Conservation (phyloP, 1,140 invertebrate genomes). For the Caenorhabditis inopinata region DNA sequence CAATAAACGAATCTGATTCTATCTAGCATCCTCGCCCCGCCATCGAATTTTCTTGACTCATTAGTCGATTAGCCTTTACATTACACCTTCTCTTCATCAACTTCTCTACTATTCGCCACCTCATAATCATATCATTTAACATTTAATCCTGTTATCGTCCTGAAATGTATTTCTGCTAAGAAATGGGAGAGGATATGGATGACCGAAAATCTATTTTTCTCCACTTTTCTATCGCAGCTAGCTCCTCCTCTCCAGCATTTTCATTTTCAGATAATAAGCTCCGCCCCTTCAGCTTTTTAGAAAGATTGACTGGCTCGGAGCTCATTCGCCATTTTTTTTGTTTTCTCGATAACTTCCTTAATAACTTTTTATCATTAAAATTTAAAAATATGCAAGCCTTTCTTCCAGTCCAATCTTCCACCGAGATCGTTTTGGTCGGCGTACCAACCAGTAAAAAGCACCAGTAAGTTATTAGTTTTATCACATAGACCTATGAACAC, state of each 20-base stretch:
- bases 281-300: not conserved
- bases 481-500: not conserved
- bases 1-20: not conserved
- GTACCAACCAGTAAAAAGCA: not conserved
- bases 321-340: not conserved
- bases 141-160: slow-evolving; percentile 31
- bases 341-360: not conserved
- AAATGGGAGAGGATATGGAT: slow-evolving; percentile 3
- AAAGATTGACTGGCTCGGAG: not conserved
- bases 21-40: not conserved
- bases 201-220: slow-evolving; percentile 26
- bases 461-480: slow-evolving; percentile 3
- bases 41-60: slow-evolving; percentile 9
- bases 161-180: not conserved
- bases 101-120: not conserved
- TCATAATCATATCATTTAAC: slow-evolving; percentile 28
- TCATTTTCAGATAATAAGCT: not conserved
- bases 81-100: not conserved
- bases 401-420: not conserved
- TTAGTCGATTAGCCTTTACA: slow-evolving; percentile 24
- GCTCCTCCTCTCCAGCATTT: not conserved
- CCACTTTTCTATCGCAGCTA: not conserved
- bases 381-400: not conserved
- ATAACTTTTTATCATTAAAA: not conserved
- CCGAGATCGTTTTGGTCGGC: slow-evolving; percentile 8